phyloP scores from a whole-genome alignment of 2,113 vertebrate genomes.

The Etheostoma cragini region DNA sequence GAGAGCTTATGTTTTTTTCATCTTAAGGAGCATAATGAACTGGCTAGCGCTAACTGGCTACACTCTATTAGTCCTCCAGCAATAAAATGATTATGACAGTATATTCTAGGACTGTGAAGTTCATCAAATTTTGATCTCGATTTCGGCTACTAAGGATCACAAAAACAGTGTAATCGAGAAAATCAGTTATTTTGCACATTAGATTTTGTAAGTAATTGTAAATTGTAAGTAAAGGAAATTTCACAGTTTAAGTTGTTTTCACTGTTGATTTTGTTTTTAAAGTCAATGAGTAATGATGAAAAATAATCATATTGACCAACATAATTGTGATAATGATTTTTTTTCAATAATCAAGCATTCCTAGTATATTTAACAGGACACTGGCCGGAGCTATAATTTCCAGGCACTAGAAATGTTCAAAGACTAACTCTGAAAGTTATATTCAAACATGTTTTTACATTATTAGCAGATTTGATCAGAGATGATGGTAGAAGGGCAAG shows the following conservation, averaged over 20 bases:
- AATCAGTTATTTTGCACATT: too few relatives aligned
- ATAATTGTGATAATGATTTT: too few relatives aligned
- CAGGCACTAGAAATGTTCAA: constrained; percentile 22
- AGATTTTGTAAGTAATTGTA: too few relatives aligned
- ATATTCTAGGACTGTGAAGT: neutral
- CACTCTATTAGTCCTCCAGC: neutral
- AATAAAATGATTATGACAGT: constrained; percentile 27
- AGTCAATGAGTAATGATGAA: too few relatives aligned
- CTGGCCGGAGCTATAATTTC: constrained; percentile 17
- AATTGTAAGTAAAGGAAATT: too few relatives aligned
- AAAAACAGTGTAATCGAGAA: too few relatives aligned
- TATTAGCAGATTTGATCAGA: constrained; percentile 10
- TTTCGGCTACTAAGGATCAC: too few relatives aligned
- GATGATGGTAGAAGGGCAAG: neutral
- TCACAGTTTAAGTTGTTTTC: too few relatives aligned
- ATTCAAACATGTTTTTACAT: constrained; percentile 21
- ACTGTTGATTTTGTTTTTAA: too few relatives aligned
- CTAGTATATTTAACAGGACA: constrained; percentile 24
- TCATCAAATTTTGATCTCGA: too few relatives aligned
- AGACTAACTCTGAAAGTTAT: constrained; percentile 14
- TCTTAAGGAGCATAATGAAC: constrained; percentile 29
- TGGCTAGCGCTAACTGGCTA: neutral
- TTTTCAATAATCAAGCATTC: too few relatives aligned
- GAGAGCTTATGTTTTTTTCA: constrained; percentile 36
- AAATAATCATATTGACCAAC: too few relatives aligned